Evolutionary conservation across 2,797 vertebrate genomes (phyloP).

Genomic region (Intellagama lesueurii): DNA sequence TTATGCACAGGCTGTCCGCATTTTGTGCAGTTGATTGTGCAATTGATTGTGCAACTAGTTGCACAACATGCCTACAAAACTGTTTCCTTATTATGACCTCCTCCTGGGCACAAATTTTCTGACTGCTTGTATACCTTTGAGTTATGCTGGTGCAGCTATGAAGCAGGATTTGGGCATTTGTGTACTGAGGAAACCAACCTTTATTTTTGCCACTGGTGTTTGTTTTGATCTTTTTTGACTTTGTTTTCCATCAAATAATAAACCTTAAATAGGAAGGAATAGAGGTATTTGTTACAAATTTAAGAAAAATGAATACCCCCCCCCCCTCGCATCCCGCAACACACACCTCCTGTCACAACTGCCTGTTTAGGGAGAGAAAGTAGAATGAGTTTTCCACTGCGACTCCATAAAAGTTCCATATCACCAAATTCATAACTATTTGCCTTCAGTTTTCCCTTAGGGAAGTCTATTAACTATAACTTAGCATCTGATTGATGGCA

Average conservation of each 20-base stretch:
- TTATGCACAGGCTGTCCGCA: no score
- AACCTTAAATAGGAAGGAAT: background rate
- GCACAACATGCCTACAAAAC: no score
- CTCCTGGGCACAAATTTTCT: no score
- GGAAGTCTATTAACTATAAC: constrained; percentile 77
- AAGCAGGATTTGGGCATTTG: no score
- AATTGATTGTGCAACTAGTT: no score
- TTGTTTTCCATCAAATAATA: background rate
- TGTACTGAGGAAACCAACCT: no score
- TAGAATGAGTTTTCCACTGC: constrained; percentile 54
- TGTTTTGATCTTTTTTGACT: background rate
- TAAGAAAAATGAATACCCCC: background rate
- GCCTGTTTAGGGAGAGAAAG: constrained; percentile 59
- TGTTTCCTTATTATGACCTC: no score
- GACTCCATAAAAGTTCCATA: constrained; percentile 65
- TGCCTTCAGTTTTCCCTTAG: constrained; percentile 67
- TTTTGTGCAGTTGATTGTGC: no score
- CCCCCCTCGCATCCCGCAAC: constrained; percentile 16
- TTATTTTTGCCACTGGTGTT: background rate
- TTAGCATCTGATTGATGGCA: constrained; percentile 76
- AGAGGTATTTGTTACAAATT: background rate
- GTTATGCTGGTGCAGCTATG: no score
- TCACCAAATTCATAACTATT: constrained; percentile 74
- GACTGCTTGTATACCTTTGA: no score
- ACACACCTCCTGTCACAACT: constrained; percentile 42